Conservation (phyloP, 1,140 invertebrate species). For the Procambarus virginalis region DNA sequence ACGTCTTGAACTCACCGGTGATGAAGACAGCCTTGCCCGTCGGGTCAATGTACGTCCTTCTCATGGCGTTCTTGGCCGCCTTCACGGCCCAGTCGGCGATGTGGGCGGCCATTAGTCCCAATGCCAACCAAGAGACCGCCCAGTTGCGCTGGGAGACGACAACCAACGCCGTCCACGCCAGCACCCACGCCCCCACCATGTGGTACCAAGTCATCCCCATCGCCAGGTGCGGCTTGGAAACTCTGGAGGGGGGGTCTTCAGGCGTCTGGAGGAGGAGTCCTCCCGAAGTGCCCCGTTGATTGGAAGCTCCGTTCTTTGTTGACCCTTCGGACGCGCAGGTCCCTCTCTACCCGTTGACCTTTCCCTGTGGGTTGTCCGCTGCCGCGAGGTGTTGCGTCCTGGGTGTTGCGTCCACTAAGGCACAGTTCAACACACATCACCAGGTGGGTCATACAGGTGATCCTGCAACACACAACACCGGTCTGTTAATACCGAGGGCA, state of each 20-base stretch:
- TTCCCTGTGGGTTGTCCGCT: no score
- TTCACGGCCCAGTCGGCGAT: constrained; percentile 53
- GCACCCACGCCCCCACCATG: constrained; percentile 41
- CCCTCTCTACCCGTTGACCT: no score
- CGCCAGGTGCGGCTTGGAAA: not conserved
- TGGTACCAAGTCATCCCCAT: constrained; percentile 46
- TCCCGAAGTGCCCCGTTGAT: no score
- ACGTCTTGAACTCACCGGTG: constrained; percentile 39
- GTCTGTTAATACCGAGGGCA: no score
- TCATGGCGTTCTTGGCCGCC: constrained; percentile 51
- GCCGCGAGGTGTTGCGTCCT: no score
- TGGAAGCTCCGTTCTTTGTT: no score
- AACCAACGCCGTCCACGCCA: constrained; percentile 39
- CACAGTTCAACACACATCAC: no score
- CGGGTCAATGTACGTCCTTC: constrained; percentile 22
- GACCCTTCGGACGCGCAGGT: no score
- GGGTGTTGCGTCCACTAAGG: no score
- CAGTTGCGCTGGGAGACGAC: constrained; percentile 48
- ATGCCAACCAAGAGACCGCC: constrained; percentile 41
- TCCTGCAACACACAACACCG: no score
- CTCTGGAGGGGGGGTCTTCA: not conserved
- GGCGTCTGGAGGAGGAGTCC: not conserved
- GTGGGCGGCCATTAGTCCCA: constrained; percentile 55
- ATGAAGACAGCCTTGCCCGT: constrained; percentile 39
- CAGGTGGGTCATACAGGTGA: no score